Base-by-base conservation (phyloP, 2,113 vertebrate species). In the Vulpes vulpes region DNA sequence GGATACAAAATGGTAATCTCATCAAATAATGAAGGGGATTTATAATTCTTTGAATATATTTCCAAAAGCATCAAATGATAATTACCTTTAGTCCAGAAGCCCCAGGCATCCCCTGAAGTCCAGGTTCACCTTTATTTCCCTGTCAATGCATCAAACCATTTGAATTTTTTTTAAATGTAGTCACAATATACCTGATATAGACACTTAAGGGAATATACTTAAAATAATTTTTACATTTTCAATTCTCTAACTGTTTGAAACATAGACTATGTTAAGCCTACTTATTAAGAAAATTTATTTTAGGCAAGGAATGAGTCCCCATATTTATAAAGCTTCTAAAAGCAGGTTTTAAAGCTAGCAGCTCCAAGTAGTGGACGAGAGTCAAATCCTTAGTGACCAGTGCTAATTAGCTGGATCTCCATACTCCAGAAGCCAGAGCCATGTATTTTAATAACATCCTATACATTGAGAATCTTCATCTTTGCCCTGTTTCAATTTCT, bases 121-220 rank as follows among this genome's bases (percentile, higher is more conserved):
- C 99, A 97, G 96, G 98, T 97, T 99, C 99, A 3, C 99, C 99
- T 98, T 99, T 99, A 98, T 73, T 99, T 35, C 99, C 99, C 99
- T 99, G 71, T 57, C 27, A 98, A 98, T 8, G 97, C 83, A 96
- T 62, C 43, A 57, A 64, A 84, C 0, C 35, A 95, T 59, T 65
- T 73, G 8, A 81, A 71, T 65, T 88, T 55, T 73, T 57, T 43
- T 71, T 78, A 25, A 79, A 49, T 22, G 8, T 25, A 79, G 57
- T 53, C 16, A 55, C 4, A 65, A 51, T 59, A 32, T 71, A 64
- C 23, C 19, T 35, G 22, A 82, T 64, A 76, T 2, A 94, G 32
- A 74, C 32, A 62, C 8, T 74, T 79, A 92, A 32, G 22, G 11
- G 73, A 89, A 51, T 69, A 22, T 32, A 59, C 27, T 82, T 80